A percentile compares a stretch with the other conserved stretches of the same genome.
Evolutionary conservation across 2,113 vertebrate genomes (phyloP).

Genomic region (Ovis canadensis): DNA sequence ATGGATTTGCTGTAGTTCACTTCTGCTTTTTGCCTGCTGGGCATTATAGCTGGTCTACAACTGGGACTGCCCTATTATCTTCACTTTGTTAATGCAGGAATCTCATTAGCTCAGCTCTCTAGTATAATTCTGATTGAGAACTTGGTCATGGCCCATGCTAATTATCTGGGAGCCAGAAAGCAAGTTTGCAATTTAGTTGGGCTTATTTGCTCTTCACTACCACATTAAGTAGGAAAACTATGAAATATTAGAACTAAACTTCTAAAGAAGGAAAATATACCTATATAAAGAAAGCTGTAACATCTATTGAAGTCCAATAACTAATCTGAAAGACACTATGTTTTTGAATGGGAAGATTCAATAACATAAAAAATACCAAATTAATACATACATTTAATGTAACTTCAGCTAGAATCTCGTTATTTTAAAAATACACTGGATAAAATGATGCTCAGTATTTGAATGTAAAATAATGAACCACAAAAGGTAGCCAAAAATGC

Average conservation of each 20-base stretch:
- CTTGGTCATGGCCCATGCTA: neutral
- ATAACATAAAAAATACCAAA: neutral
- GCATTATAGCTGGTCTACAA: neutral
- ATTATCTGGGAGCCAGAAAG: neutral
- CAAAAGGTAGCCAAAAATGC: neutral
- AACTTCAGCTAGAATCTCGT: neutral
- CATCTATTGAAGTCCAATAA: neutral
- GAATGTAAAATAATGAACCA: neutral
- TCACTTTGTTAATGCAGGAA: neutral
- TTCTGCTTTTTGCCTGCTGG: neutral
- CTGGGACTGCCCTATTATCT: neutral
- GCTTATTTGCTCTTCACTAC: neutral
- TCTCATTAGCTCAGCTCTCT: neutral
- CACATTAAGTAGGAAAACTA: neutral
- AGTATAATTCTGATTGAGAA: neutral
- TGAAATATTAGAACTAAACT: neutral
- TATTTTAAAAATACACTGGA: neutral
- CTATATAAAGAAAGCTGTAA: neutral
- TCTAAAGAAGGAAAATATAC: neutral
- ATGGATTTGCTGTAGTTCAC: neutral
- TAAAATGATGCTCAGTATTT: neutral
- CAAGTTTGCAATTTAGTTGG: neutral
- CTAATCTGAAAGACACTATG: neutral
- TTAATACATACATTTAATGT: neutral
- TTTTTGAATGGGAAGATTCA: neutral